phyloP scores from a whole-genome alignment of 2,797 vertebrate species.

The Hyperoplus immaculatus region DNA sequence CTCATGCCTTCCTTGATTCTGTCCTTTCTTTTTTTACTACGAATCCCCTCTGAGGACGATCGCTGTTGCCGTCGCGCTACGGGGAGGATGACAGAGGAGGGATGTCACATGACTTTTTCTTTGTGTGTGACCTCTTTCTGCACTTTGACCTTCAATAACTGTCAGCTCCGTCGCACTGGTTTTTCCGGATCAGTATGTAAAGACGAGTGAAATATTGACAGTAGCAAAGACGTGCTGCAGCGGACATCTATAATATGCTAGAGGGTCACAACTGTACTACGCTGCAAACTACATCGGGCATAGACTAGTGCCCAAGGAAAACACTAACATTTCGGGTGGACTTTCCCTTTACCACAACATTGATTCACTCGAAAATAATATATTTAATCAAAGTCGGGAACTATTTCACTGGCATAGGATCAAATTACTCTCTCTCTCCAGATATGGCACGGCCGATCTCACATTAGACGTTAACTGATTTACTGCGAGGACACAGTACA shows the following conservation, averaged over 20 bases:
- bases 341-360: constrained; percentile 54
- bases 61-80: not conserved
- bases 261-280: not conserved
- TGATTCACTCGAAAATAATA: constrained; percentile 13
- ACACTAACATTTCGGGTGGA: constrained; percentile 36
- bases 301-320: constrained; percentile 30
- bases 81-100: constrained; percentile 45
- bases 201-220: constrained; percentile 31
- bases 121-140: constrained; percentile 58
- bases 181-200: constrained; percentile 35
- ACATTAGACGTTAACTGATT: constrained; percentile 22
- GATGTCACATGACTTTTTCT: constrained; percentile 60
- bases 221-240: constrained; percentile 2
- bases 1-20: constrained; percentile 65
- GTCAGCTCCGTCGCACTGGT: constrained; percentile 28
- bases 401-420: constrained; percentile 25
- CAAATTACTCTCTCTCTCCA: not conserved
- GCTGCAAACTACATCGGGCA: constrained; percentile 18
- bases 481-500: constrained; percentile 10
- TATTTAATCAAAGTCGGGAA: not conserved
- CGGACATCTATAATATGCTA: constrained; percentile 36
- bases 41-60: constrained; percentile 22
- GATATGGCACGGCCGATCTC: constrained; percentile 29
- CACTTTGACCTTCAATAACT: constrained; percentile 55
- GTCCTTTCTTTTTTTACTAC: constrained; percentile 51